These are phyloP conservation scores for Callyntrura sp. DNA, from an alignment of 2,888 invertebrate species.

Conservation along the genomic window DNA sequence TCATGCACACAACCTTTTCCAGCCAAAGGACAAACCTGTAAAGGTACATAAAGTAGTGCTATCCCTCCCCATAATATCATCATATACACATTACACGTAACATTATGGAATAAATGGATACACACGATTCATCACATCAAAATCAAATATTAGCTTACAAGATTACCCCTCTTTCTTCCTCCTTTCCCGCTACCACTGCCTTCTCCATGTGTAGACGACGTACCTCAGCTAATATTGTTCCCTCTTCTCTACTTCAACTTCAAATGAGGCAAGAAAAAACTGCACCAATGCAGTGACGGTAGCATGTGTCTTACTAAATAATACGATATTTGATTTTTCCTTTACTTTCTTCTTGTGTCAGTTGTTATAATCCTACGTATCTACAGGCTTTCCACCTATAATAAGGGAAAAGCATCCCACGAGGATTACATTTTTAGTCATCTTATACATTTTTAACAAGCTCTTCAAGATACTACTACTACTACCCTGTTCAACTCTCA, in stretches of 20 bases:
- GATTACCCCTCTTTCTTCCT: conserved; percentile 50
- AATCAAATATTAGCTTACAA: conserved; percentile 74
- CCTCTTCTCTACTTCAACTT: conserved; percentile 42
- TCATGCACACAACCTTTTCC: too few species aligned
- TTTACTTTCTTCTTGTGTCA: background rate
- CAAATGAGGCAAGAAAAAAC: conserved; percentile 54
- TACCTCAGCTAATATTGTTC: conserved; percentile 72
- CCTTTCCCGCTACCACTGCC: too few species aligned
- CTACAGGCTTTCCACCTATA: too few species aligned
- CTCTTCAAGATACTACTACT: too few species aligned
- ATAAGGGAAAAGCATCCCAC: too few species aligned
- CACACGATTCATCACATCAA: conserved; percentile 51
- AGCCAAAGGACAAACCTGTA: too few species aligned
- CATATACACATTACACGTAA: background rate
- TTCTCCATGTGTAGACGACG: too few species aligned
- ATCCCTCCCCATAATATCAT: too few species aligned
- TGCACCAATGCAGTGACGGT: background rate
- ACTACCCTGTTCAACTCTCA: too few species aligned
- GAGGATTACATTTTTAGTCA: conserved; percentile 53
- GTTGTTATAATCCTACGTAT: too few species aligned
- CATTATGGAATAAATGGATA: background rate
- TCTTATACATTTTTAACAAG: conserved; percentile 47
- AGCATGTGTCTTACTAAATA: too few species aligned
- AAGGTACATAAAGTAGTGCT: conserved; percentile 40
- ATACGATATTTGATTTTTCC: too few species aligned